Percentiles rank a stretch among this genome's conserved stretches.
These are phyloP conservation scores for Nowickia ferox DNA, from an alignment of 2,888 invertebrate genomes.

Conservation along the genomic window DNA sequence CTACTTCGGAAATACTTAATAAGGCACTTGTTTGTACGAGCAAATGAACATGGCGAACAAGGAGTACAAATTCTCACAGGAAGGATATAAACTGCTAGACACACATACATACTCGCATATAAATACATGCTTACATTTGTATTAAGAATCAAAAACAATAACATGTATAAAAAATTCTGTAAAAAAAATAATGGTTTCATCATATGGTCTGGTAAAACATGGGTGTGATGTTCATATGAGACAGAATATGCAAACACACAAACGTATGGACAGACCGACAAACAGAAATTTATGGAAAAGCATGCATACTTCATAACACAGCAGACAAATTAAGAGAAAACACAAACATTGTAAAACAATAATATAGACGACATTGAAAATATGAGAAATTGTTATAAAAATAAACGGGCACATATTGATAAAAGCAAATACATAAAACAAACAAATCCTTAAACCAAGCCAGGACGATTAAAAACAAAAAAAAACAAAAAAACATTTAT, in stretches of 20 bases:
- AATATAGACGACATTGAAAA: constrained; percentile 24
- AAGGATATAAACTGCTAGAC: constrained; percentile 20
- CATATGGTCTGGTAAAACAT: constrained; percentile 51
- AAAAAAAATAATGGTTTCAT: constrained; percentile 50
- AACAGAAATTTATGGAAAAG: background rate
- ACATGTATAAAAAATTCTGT: constrained; percentile 6
- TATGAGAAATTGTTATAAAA: constrained; percentile 54
- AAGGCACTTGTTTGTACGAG: constrained; percentile 13
- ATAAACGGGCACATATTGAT: constrained; percentile 37
- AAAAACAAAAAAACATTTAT: background rate
- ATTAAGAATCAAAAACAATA: constrained; percentile 36
- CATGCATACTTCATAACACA: constrained; percentile 2
- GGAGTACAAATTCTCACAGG: constrained; percentile 28
- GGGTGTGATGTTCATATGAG: constrained; percentile 63
- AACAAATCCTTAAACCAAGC: constrained; percentile 51
- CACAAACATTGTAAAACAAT: constrained; percentile 59
- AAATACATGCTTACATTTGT: background rate
- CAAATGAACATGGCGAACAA: constrained; percentile 19
- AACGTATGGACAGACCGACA: background rate
- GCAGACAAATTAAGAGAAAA: constrained; percentile 63
- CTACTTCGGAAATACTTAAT: constrained; percentile 32
- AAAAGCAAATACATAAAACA: background rate
- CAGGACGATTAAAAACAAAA: constrained; percentile 14
- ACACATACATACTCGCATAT: background rate
- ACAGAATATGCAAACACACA: constrained; percentile 23